A percentile compares a stretch with the other conserved stretches of the same genome.
phyloP scores from a whole-genome alignment of 2,888 invertebrate species.

The Cheilosia urbana region DNA sequence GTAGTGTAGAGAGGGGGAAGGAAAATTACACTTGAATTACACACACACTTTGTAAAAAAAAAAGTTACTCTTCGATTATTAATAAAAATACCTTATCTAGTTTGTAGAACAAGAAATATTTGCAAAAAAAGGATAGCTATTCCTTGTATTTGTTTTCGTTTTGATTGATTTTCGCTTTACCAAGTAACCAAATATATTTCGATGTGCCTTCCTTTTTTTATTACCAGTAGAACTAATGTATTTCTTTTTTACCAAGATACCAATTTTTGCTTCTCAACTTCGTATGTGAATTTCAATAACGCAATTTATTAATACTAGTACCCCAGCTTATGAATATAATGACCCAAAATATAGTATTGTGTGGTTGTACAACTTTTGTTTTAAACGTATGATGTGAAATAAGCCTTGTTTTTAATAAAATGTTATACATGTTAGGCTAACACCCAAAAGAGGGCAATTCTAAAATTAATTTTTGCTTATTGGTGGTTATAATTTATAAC shows the following conservation, averaged over 20 bases:
- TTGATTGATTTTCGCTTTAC: conserved; percentile 51
- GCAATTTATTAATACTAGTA: background rate
- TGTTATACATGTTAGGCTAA: no score
- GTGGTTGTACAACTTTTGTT: no score
- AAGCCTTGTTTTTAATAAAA: no score
- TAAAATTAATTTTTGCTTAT: no score
- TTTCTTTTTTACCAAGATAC: conserved; percentile 47
- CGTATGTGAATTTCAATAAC: conserved; percentile 5
- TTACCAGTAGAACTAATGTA: conserved; percentile 31
- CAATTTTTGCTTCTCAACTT: conserved; percentile 77
- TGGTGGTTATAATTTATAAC: no score
- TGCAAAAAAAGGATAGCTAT: conserved; percentile 24
- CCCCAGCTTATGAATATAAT: background rate
- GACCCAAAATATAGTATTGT: background rate
- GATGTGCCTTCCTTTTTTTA: conserved; percentile 35
- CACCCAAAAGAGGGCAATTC: no score
- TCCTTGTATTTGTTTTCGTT: conserved; percentile 29
- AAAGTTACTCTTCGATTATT: conserved; percentile 53
- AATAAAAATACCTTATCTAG: conserved; percentile 60
- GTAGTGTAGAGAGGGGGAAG: conserved; percentile 68
- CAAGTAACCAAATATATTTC: conserved; percentile 55
- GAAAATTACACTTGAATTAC: conserved; percentile 62
- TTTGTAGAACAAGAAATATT: conserved; percentile 42
- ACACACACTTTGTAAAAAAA: conserved; percentile 42
- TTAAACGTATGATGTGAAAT: no score